These are phyloP conservation scores for Nymphalis io DNA, from an alignment of 1,140 invertebrate species.

Conservation along the genomic window DNA sequence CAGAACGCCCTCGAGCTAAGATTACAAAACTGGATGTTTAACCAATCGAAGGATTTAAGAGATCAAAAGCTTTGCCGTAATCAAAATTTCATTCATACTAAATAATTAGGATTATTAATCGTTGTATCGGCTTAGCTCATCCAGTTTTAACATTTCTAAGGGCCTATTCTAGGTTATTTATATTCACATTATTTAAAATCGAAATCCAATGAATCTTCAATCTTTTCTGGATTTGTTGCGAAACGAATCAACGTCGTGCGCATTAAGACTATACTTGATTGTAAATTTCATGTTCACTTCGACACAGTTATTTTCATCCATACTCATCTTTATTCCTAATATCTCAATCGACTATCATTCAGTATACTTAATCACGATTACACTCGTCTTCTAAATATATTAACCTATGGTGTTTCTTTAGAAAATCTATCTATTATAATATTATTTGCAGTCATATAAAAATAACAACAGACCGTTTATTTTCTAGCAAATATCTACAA, in stretches of 20 bases:
- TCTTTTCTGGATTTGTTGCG: conserved; percentile 32
- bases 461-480: conserved; percentile 78
- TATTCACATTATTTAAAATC: conserved; percentile 33
- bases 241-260: conserved; percentile 30
- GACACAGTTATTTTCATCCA: conserved; percentile 54
- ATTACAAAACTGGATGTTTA: conserved; percentile 34
- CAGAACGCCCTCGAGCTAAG: conserved; percentile 45
- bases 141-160: conserved; percentile 52
- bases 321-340: conserved; percentile 32
- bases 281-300: conserved; percentile 37
- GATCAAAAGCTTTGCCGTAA: conserved; percentile 33
- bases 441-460: conserved; percentile 78
- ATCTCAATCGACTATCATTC: conserved; percentile 42
- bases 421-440: conserved; percentile 74
- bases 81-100: conserved; percentile 44
- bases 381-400: conserved; percentile 51
- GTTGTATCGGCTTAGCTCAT: conserved; percentile 76
- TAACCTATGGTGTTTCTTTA: conserved; percentile 73
- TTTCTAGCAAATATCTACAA: conserved; percentile 77
- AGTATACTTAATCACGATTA: conserved; percentile 45
- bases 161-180: conserved; percentile 41
- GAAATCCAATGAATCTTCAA: conserved; percentile 32
- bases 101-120: conserved; percentile 58
- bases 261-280: conserved; percentile 32
- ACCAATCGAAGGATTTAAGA: conserved; percentile 29